Evolutionary conservation across 2,797 vertebrate species (phyloP).

Genomic region (Microtus obscurus): DNA sequence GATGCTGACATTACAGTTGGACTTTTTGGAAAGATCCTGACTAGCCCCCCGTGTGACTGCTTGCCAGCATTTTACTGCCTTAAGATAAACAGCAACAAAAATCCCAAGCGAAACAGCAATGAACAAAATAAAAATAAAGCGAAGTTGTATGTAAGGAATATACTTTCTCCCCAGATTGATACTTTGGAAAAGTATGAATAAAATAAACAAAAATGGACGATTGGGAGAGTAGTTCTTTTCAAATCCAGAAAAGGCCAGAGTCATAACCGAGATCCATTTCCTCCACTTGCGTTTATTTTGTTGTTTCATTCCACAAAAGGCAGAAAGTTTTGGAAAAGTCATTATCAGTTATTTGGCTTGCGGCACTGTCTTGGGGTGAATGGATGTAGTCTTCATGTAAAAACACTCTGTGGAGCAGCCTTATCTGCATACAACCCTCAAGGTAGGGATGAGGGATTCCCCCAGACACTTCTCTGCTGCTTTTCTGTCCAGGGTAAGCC

Average conservation of each 20-base stretch:
- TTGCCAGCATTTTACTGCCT: conserved; percentile 60
- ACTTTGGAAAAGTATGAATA: conserved; percentile 79
- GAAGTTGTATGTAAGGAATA: conserved; percentile 73
- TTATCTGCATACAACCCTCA: conserved; percentile 79
- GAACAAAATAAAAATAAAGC: not conserved
- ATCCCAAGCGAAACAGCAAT: not conserved
- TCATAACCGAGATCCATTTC: conserved; percentile 68
- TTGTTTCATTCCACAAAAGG: conserved; percentile 82
- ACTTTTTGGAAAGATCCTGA: conserved; percentile 52
- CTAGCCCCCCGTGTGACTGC: conserved; percentile 52
- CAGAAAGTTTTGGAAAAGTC: conserved; percentile 78
- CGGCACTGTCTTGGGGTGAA: conserved; percentile 82
- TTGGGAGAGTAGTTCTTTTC: conserved; percentile 81
- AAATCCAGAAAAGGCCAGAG: conserved; percentile 72
- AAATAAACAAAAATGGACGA: conserved; percentile 79
- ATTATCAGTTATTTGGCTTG: conserved; percentile 81
- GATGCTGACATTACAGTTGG: not conserved
- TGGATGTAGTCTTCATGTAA: conserved; percentile 84
- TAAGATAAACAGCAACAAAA: conserved; percentile 40
- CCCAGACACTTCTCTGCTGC: conserved; percentile 66
- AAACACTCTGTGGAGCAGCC: conserved; percentile 79
- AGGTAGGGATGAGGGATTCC: conserved; percentile 82
- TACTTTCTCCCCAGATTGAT: conserved; percentile 58
- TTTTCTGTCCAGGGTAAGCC: conserved; percentile 44
- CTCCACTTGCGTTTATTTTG: conserved; percentile 78